These are phyloP conservation scores for Andinoacara biseriatus DNA, from an alignment of 2,113 vertebrate genomes.

Conservation along the genomic window DNA sequence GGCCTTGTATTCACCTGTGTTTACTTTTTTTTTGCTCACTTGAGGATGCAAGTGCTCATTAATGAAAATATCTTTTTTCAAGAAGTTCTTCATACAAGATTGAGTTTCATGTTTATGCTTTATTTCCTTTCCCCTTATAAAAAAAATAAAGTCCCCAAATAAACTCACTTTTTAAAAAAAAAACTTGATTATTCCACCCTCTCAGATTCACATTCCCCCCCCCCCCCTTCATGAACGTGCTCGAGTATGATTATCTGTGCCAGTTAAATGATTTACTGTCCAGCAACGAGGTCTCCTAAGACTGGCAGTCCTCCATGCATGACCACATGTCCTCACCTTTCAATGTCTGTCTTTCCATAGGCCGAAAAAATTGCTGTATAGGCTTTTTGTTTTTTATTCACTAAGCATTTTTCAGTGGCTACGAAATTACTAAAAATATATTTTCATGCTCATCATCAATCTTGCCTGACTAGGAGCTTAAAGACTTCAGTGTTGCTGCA, in stretches of 20 bases:
- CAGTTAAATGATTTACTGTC: constrained; percentile 63
- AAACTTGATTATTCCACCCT: not conserved
- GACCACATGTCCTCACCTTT: constrained; percentile 65
- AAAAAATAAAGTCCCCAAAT: not conserved
- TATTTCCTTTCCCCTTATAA: not conserved
- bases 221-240: constrained; percentile 3
- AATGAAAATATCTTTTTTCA: not conserved
- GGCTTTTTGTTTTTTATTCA: constrained; percentile 63
- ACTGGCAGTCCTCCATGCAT: constrained; percentile 70
- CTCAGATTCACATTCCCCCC: not conserved
- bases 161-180: not conserved
- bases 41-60: not conserved
- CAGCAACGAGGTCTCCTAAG: constrained; percentile 29
- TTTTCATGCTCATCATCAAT: constrained; percentile 67
- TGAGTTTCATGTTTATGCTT: not conserved
- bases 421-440: constrained; percentile 60
- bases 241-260: constrained; percentile 29
- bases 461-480: constrained; percentile 30
- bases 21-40: not conserved
- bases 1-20: not conserved
- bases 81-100: not conserved
- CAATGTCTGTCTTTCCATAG: constrained; percentile 35
- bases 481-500: not conserved
- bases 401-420: constrained; percentile 60
- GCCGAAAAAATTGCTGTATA: constrained; percentile 54